Base-by-base conservation (phyloP, 2,113 vertebrate genomes). In the Lophura nycthemera region DNA sequence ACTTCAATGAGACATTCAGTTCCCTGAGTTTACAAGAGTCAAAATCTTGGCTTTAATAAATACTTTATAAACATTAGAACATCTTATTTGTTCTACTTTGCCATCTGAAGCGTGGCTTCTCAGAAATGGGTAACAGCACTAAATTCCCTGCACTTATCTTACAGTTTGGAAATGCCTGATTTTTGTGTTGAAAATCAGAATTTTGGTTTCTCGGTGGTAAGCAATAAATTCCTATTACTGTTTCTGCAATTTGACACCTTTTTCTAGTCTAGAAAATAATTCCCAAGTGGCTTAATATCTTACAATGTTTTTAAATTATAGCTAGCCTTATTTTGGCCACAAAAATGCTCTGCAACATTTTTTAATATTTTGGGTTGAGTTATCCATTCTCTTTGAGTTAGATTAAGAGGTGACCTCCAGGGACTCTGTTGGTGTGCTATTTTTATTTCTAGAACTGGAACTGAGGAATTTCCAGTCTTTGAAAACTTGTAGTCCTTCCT, bases 31-130 rank as follows among this genome's bases (percentile, higher is more conserved):
- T 59, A 60, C 20, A 52, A 71, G 54, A 83, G 22, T 87, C 7
- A 80, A 77, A 87, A 87, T 92, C 34, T 30, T 76, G 6, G 50
- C 75, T 87, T 92, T 79, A 64, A 88, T 85, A 91, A 95, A 86
- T 83, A 67, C 52, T 54, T 30, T 17, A 54, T 54, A 54, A 54
- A 30, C 52, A 54, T 27, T 54, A 29, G 52, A 54, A 54, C 52
- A 54, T 54, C 8, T 54, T 54, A 77, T 88, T 93, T 89, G 61
- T 85, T 95, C 72, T 82, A 2, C 25, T 88, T 88, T 48, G 32
- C 27, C 29, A 21, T 47, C n/a, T 56, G 52, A 57, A 47, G 40
- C 40, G 34, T 59, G n/a, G 17, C 42, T 76, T 50, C 81, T 92
- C 11, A 69, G 72, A 92, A 93, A 83, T 43, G 20, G 45, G 61